Evolutionary conservation across 2,113 vertebrate genomes (phyloP), one percentile per base, ranked within the genome.

Genomic region (Varanus komodoensis): DNA sequence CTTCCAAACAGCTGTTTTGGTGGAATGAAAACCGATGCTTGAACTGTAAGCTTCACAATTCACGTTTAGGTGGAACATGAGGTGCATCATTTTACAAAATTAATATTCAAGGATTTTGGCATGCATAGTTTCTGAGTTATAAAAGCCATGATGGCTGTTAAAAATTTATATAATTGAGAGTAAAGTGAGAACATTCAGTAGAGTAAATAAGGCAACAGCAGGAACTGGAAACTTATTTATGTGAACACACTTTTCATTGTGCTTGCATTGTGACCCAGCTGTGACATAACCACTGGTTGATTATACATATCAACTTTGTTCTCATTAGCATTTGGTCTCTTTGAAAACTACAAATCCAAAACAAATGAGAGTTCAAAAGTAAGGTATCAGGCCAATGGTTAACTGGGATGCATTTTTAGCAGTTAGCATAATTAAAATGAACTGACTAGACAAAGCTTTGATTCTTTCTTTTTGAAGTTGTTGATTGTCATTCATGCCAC

Each of bases 381-480:
- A 83, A 68, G 0, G 0, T 34, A 8, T 90, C 23, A 1, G 64
- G 52, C 87, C 61, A 0, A 48, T 88, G 71, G 2, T 90, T 88
- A 93, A 9, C 1, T 50, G 90, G 8, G 17, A 3, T 44, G 19
- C 90, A 92, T 48, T 50, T 21, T 74, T 4, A 84, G 0, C 3
- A 90, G 89, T 91, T 74, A 90, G 0, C 8, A 79, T 54, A 81
- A 93, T 91, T 91, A 90, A 0, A 83, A 50, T 50, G 54, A 52
- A 68, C 57, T 21, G 54, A 32, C 19, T 90, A 83, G 15, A 52
- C 52, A 71, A 44, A 64, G 2, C 1, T 0, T 68, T 84, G 0
- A 25, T 86, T 57, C 7, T 14, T 86, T 88, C 87, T 80, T 82
- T 61, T 84, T 80, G 64, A 91, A 90, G 86, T 75, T 78, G 0